phyloP scores from a whole-genome alignment of 37 sponge, comb jelly and placozoan species.

The Haliclona indistincta region DNA sequence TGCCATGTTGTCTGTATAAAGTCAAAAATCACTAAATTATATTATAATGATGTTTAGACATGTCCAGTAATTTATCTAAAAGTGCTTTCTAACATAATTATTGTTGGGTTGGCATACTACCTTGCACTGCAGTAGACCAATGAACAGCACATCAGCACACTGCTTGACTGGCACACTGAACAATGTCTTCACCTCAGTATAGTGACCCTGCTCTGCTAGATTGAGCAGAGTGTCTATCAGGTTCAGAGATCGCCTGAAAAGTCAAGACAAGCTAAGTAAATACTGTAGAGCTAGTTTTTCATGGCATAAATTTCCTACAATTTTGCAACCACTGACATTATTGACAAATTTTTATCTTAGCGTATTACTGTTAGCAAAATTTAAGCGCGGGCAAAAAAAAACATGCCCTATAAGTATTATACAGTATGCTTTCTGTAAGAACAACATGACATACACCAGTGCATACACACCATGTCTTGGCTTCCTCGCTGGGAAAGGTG shows the following conservation, averaged over 20 bases:
- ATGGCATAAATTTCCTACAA: no score
- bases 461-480: constrained; percentile 54
- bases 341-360: no score
- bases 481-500: constrained; percentile 28
- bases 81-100: neutral
- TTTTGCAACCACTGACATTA: no score
- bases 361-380: no score
- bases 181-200: constrained; percentile 79
- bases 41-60: neutral
- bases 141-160: constrained; percentile 93
- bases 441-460: no score
- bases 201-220: constrained; percentile 86
- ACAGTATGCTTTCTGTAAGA: no score
- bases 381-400: no score
- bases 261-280: no score
- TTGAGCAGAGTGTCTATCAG: constrained; percentile 86
- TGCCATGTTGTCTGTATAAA: constrained; percentile 51
- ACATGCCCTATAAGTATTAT: no score
- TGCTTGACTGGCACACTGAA: constrained; percentile 81
- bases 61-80: neutral
- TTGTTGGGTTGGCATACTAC: constrained; percentile 12
- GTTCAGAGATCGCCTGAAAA: constrained; percentile 79
- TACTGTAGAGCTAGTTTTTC: no score
- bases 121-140: constrained; percentile 81
- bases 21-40: neutral